A percentile compares a stretch with the other conserved stretches of the same genome.
These are phyloP conservation scores for Orthochromis malagaraziensis DNA, from an alignment of 2,113 vertebrate species.

Conservation along the genomic window DNA sequence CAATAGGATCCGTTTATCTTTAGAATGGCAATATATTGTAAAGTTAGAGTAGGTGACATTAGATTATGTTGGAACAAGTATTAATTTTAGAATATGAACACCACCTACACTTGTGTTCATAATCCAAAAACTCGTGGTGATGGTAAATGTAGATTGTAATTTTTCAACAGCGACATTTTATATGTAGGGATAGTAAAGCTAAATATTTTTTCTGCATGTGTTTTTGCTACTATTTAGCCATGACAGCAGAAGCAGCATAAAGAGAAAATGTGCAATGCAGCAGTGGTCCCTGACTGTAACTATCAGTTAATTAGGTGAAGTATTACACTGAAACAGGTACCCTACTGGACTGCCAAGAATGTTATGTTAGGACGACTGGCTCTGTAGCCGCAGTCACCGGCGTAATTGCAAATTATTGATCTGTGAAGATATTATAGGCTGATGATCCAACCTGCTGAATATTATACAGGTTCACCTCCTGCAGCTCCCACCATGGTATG, in stretches of 20 bases:
- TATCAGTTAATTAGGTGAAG: not conserved
- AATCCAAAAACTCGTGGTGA: not conserved
- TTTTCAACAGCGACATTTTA: not conserved
- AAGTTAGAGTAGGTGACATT: not conserved
- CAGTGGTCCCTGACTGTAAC: not conserved
- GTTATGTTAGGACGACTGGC: rapidly evolving
- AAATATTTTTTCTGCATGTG: not conserved
- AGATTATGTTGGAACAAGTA: not conserved
- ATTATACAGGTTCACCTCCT: not conserved
- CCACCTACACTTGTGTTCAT: not conserved
- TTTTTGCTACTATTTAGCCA: not conserved
- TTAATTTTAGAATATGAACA: not conserved
- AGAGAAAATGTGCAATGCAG: not conserved
- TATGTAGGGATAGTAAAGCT: not conserved
- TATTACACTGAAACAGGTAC: not conserved
- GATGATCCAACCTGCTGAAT: not conserved
- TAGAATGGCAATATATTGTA: not conserved
- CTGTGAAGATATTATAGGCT: not conserved
- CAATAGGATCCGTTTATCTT: not conserved
- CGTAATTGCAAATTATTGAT: not conserved
- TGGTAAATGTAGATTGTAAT: not conserved
- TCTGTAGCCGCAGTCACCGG: not conserved
- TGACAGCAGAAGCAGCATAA: not conserved
- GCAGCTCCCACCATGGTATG: not conserved
- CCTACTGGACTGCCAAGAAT: not conserved